Evolutionary conservation across 2,888 invertebrate genomes (phyloP).

Genomic region (Saturnia pavonia): DNA sequence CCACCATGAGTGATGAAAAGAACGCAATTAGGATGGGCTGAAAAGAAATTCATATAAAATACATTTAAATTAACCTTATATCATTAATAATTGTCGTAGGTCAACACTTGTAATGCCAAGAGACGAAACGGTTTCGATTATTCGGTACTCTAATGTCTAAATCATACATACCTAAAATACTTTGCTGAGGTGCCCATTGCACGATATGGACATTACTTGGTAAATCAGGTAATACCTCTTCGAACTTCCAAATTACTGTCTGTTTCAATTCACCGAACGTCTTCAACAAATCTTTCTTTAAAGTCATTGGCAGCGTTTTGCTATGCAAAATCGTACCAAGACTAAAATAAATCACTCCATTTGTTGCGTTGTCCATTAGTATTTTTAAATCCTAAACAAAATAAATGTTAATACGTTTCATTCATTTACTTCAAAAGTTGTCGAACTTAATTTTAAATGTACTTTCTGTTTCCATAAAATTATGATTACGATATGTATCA

Average conservation of each 20-base stretch:
- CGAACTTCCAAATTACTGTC: no score
- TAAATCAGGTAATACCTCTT: no score
- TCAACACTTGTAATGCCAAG: background rate
- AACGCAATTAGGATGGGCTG: conserved; percentile 35
- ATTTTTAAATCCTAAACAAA: conserved; percentile 2
- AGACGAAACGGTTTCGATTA: background rate
- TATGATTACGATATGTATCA: no score
- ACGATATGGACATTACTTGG: conserved; percentile 46
- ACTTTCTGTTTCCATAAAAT: no score
- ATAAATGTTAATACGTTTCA: conserved; percentile 6
- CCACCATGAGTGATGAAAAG: conserved; percentile 46
- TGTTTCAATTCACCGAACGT: no score
- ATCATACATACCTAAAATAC: conserved; percentile 52
- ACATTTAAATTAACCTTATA: no score
- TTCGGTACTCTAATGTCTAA: background rate
- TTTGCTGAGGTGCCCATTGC: conserved; percentile 65
- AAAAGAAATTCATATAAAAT: background rate
- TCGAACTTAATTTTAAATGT: no score
- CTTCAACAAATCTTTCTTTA: conserved; percentile 44
- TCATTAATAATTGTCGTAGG: no score
- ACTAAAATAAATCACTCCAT: conserved; percentile 75
- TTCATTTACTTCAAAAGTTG: no score
- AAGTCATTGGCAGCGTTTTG: conserved; percentile 49
- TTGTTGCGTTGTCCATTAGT: conserved; percentile 52
- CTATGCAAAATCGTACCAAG: conserved; percentile 65